These are phyloP conservation scores for Athripsodes cinereus DNA, from an alignment of 2,888 invertebrate species.

Conservation along the genomic window DNA sequence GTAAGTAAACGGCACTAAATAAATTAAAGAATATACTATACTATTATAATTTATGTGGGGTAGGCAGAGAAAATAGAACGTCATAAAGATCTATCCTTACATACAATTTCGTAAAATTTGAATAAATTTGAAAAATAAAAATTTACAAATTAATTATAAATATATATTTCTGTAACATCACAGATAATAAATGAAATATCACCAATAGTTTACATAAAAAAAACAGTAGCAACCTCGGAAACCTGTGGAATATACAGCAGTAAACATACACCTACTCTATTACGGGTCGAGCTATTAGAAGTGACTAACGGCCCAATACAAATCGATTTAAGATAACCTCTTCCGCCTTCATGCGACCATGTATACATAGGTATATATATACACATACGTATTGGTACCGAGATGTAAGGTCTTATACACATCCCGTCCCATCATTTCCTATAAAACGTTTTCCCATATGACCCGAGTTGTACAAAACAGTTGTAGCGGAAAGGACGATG, in stretches of 20 bases:
- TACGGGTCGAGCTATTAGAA: slow-evolving; percentile 10
- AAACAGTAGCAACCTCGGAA: neutral
- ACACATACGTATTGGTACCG: neutral
- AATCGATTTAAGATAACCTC: slow-evolving; percentile 17
- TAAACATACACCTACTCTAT: neutral
- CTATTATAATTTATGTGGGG: too few species aligned
- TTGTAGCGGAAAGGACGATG: neutral
- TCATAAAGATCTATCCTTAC: too few species aligned
- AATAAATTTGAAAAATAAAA: too few species aligned
- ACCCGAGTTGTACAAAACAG: neutral
- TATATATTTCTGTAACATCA: too few species aligned
- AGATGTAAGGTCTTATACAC: neutral
- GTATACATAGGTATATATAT: neutral
- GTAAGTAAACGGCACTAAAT: too few species aligned
- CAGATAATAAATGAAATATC: too few species aligned
- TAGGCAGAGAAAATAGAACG: too few species aligned
- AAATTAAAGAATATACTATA: too few species aligned
- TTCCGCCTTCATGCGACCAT: neutral
- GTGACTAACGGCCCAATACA: slow-evolving; percentile 17
- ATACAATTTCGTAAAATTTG: too few species aligned
- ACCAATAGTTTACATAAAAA: too few species aligned
- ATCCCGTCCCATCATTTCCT: neutral
- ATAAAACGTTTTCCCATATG: slow-evolving; percentile 2
- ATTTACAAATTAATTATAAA: too few species aligned
- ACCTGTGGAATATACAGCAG: slow-evolving; percentile 16